These are phyloP conservation scores for Peromyscus melanophrys DNA, from an alignment of 2,797 vertebrate species.

Conservation along the genomic window DNA sequence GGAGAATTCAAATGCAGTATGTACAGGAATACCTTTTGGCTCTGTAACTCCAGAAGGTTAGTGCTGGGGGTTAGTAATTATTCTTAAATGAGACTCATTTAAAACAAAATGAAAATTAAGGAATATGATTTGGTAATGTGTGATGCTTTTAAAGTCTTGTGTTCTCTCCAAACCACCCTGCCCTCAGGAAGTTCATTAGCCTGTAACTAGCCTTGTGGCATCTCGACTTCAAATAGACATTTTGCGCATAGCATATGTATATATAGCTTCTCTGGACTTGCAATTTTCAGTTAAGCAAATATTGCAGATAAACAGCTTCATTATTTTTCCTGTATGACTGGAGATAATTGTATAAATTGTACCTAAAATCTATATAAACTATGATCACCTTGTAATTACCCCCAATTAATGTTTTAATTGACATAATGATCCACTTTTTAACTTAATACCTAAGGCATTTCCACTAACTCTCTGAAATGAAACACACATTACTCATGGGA, in stretches of 20 bases:
- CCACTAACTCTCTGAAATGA: constrained; percentile 75
- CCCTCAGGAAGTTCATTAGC: constrained; percentile 63
- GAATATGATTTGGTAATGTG: constrained; percentile 65
- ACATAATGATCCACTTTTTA: constrained; percentile 80
- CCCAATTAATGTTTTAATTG: constrained; percentile 85
- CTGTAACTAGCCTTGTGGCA: neutral
- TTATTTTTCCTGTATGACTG: constrained; percentile 78
- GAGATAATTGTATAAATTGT: constrained; percentile 84
- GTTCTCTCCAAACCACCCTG: constrained; percentile 61
- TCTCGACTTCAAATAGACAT: neutral
- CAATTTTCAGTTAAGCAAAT: constrained; percentile 77
- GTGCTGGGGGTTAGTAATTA: constrained; percentile 73
- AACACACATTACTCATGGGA: constrained; percentile 35
- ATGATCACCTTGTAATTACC: constrained; percentile 78
- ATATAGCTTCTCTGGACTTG: neutral
- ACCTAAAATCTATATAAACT: constrained; percentile 78
- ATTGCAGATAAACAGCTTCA: constrained; percentile 76
- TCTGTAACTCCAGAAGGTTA: neutral
- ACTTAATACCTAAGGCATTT: constrained; percentile 78
- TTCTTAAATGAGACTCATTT: constrained; percentile 71
- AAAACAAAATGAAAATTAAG: constrained; percentile 74
- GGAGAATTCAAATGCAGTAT: constrained; percentile 49
- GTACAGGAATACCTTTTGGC: neutral
- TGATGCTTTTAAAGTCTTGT: constrained; percentile 63
- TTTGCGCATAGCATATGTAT: neutral